phyloP scores from a whole-genome alignment of 53 echinoderm and acorn worm genomes.

The Hippasteria phrygiana region DNA sequence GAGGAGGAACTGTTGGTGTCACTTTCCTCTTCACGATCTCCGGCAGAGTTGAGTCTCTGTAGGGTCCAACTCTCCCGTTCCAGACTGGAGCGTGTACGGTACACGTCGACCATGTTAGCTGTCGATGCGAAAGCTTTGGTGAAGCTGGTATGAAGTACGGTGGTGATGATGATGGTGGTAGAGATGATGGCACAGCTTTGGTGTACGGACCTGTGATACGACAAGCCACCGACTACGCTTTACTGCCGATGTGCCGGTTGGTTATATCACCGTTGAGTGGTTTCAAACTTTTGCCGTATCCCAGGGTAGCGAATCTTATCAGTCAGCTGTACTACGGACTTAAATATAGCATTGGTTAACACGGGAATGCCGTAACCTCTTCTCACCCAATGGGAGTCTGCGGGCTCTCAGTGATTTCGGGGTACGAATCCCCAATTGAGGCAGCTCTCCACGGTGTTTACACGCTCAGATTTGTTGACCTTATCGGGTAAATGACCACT shows the following conservation, averaged over 20 bases:
- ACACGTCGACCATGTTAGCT: slow-evolving; percentile 88
- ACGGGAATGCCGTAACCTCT: slow-evolving; percentile 13
- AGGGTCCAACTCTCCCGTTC: slow-evolving; percentile 96
- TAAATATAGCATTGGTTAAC: not conserved
- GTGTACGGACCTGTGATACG: not conserved
- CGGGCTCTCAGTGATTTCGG: slow-evolving; percentile 18
- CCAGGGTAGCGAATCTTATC: slow-evolving; percentile 46
- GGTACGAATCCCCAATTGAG: not conserved
- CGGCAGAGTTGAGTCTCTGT: slow-evolving; percentile 89
- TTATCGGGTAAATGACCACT: slow-evolving; percentile 63
- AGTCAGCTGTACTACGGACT: slow-evolving; percentile 18
- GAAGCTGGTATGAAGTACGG: not conserved
- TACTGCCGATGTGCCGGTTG: slow-evolving; percentile 14
- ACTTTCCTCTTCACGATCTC: slow-evolving; percentile 66
- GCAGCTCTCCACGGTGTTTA: slow-evolving; percentile 19
- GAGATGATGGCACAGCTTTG: not conserved
- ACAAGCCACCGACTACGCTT: slow-evolving; percentile 13
- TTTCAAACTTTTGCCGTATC: slow-evolving; percentile 14
- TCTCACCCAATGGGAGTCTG: not conserved
- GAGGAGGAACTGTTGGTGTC: slow-evolving; percentile 79
- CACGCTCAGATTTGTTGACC: slow-evolving; percentile 50
- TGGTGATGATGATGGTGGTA: not conserved
- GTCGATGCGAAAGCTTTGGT: not conserved
- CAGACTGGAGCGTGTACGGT: slow-evolving; percentile 89
- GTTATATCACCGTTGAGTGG: not conserved